A percentile compares a stretch with the other conserved stretches of the same genome.
Evolutionary conservation across 2,888 invertebrate species (phyloP).

Genomic region (Hofmannophila pseudospretella): DNA sequence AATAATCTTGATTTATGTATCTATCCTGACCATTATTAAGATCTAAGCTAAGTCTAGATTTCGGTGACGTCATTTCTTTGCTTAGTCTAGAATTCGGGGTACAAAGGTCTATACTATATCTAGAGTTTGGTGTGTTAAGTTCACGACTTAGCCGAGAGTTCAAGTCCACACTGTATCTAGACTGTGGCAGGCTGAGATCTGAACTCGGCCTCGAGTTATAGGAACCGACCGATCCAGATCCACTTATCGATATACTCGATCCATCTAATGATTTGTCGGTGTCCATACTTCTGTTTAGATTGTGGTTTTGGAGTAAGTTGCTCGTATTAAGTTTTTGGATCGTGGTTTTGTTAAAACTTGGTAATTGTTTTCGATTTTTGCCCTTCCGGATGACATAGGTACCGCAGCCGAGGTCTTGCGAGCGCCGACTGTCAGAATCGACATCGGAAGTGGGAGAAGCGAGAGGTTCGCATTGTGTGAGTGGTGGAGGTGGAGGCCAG

Average conservation of each 20-base stretch:
- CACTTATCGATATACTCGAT: slow-evolving; percentile 70
- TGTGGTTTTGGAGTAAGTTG: slow-evolving; percentile 63
- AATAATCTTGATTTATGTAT: slow-evolving; percentile 64
- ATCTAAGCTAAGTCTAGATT: slow-evolving; percentile 79
- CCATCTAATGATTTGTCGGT: slow-evolving; percentile 70
- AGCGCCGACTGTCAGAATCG: slow-evolving; percentile 53
- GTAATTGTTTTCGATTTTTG: slow-evolving; percentile 82
- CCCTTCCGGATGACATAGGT: slow-evolving; percentile 90
- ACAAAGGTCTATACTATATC: slow-evolving; percentile 83
- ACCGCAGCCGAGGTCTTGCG: slow-evolving; percentile 72
- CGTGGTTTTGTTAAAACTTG: slow-evolving; percentile 73
- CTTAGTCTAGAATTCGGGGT: slow-evolving; percentile 78
- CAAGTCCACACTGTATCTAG: slow-evolving; percentile 77
- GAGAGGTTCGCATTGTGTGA: slow-evolving; percentile 80
- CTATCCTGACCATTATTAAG: slow-evolving; percentile 76
- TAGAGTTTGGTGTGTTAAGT: slow-evolving; percentile 79
- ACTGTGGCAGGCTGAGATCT: slow-evolving; percentile 79
- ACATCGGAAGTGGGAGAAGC: slow-evolving; percentile 83
- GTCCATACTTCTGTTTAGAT: slow-evolving; percentile 64
- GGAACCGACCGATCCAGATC: slow-evolving; percentile 74
- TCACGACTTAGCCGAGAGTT: slow-evolving; percentile 76
- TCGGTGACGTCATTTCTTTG: slow-evolving; percentile 78
- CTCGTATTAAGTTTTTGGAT: slow-evolving; percentile 56
- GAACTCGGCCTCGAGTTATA: slow-evolving; percentile 81
- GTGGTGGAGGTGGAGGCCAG: slow-evolving; percentile 85